A percentile compares a stretch with the other conserved stretches of the same genome.
These are phyloP conservation scores for Bombus pascuorum DNA, from an alignment of 1,140 invertebrate genomes.

Conservation along the genomic window DNA sequence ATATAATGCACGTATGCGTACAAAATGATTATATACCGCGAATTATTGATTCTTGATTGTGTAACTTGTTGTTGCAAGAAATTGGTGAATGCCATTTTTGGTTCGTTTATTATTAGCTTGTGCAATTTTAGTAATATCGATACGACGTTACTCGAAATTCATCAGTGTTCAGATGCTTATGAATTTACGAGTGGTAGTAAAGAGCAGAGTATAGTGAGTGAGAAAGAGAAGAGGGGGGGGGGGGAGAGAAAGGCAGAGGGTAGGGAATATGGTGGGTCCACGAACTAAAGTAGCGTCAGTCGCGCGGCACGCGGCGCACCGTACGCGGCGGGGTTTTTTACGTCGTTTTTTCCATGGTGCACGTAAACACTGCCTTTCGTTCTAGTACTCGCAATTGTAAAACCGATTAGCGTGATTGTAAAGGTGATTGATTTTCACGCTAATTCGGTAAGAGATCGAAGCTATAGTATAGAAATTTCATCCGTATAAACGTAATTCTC, in stretches of 20 bases:
- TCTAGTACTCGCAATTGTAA: conserved; percentile 14
- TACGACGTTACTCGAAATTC: too few relatives aligned
- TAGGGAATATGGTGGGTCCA: conserved; percentile 39
- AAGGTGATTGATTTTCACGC: conserved; percentile 17
- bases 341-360: conserved; percentile 29
- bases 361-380: not conserved
- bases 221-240: not conserved
- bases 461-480: not conserved
- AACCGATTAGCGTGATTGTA: conserved; percentile 32
- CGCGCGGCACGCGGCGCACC: conserved; percentile 77
- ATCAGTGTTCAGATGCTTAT: too few relatives aligned
- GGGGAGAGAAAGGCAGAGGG: too few relatives aligned
- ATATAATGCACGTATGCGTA: fast-evolving
- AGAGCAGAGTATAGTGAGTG: not conserved
- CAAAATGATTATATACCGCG: too few relatives aligned
- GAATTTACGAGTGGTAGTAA: not conserved
- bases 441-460: conserved; percentile 12
- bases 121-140: too few relatives aligned
- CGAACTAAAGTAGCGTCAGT: conserved; percentile 71
- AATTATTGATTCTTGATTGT: not conserved
- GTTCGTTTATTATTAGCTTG: not conserved
- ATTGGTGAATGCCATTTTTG: not conserved
- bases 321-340: conserved; percentile 67
- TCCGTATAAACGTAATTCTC: not conserved
- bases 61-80: not conserved